A percentile compares a stretch with the other conserved stretches of the same genome.
These are phyloP conservation scores for Lithophane semibrunnea DNA, from an alignment of 2,888 invertebrate species.

Conservation along the genomic window DNA sequence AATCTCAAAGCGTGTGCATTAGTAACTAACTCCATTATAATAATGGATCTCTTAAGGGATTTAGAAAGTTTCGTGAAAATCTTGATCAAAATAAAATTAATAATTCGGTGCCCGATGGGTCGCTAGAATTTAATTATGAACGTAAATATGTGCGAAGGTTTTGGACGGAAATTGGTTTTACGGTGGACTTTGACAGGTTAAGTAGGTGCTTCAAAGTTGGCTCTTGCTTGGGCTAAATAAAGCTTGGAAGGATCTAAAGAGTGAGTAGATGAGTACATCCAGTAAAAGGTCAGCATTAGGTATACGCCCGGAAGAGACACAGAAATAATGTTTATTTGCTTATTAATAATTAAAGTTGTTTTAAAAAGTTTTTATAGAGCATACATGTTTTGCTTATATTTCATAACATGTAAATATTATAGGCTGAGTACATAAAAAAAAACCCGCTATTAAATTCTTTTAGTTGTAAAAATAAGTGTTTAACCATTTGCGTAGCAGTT, in stretches of 20 bases:
- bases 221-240: constrained; percentile 10
- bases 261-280: not conserved
- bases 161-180: constrained; percentile 59
- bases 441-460: too few relatives aligned
- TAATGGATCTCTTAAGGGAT: constrained; percentile 52
- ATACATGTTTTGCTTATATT: too few relatives aligned
- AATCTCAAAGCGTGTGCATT: constrained; percentile 45
- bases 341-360: too few relatives aligned
- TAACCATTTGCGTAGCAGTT: too few relatives aligned
- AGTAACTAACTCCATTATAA: constrained; percentile 51
- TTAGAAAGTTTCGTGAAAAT: constrained; percentile 43
- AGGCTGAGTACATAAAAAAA: too few relatives aligned
- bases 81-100: constrained; percentile 52
- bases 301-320: not conserved
- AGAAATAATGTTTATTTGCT: too few relatives aligned
- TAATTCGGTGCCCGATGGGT: constrained; percentile 35
- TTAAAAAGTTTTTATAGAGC: too few relatives aligned
- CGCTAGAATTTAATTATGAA: constrained; percentile 57
- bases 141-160: constrained; percentile 50
- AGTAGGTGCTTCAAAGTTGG: constrained; percentile 36
- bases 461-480: too few relatives aligned
- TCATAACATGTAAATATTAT: too few relatives aligned
- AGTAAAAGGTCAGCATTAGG: not conserved
- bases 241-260: not conserved
- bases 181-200: constrained; percentile 43